Base-by-base conservation (phyloP, 2,113 vertebrate genomes). In the Myotis yumanensis region DNA sequence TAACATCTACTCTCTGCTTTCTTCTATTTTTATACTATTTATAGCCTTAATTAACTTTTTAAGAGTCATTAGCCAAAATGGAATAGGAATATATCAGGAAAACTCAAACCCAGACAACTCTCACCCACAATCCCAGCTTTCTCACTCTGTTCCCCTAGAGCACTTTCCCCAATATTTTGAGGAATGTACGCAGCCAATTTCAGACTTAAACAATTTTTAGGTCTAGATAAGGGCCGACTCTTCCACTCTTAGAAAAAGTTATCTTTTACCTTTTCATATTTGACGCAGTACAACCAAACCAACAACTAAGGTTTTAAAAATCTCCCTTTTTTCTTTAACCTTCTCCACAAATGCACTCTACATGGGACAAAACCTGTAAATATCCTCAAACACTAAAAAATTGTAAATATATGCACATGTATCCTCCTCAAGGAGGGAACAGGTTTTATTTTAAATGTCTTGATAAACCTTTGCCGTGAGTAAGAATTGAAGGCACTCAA, bases 21-120 rank as follows among this genome's bases (percentile, higher is more conserved):
- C 43, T 75, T 86, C 91, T 91, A 32, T 73, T 73, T 94, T 89
- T 88, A 71, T 85, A 46, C 62, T 30, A 59, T 80, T 80, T 72
- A 52, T 43, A n/a, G 5, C 8, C 30, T 88, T 72, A 17, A 35
- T 35, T 52, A 86, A 66, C 83, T 64, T 88, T 69, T 77, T 68
- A 57, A 40, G 40, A 83, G 48, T 48, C 90, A 79, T 28, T 46
- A 81, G 30, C 23, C 64, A 86, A 80, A 85, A 57, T n/a, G 51
- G 23, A 94, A 90, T 35, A 37, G 2, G 12, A n/a, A 79, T 28
- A 69, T 32, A 3, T 62, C 62, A 90, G 59, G 79, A 95, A 89
- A 89, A 66, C 12, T 77, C 71, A 80, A 89, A 30, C 6, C 35
- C 22, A 20, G 6, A 16, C 5, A 46, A 25, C 7, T 11, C 3